Evolutionary conservation across 92 coral and sea anemone genomes (phyloP), one percentile per base, ranked within the genome.

Genomic region (Porites cylindrica): DNA sequence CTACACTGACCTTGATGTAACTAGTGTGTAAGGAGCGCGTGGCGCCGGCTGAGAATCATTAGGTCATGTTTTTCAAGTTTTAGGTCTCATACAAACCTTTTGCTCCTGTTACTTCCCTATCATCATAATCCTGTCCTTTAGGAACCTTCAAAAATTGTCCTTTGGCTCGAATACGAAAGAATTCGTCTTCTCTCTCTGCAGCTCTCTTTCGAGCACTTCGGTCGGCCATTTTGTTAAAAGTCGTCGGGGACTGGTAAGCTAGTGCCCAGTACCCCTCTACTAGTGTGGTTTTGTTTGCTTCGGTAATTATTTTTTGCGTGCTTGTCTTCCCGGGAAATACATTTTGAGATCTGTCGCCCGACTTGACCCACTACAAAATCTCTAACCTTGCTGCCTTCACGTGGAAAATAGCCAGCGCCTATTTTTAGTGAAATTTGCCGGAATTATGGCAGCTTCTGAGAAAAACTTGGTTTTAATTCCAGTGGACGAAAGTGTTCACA

Each of bases 401-500:
- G 3, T 2, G 21, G 32, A 56, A 75, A 53, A 54, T 26, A 53
- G 32, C 4, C 21, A 18, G 2, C 12, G 14, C 24, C 78, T 10
- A 20, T 51, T 52, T 8, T 18, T 26, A 1, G 23, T 1, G 20
- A 66, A 8, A 17, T 66, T 63, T 51, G 14, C 58, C 32, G 21
- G 61, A 66, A n/a, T 29, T n/a, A 8, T 24, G n/a, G 70, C 52
- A 10, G 51, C 67, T 75, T 66, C 85, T 52, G 14, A 10, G 14
- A 9, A 75, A 11, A 2, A 69, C 43, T 80, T 84, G 50, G 90
- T 94, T 51, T 88, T 94, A 53, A 79, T 92, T 66, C 95, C 97
- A 7, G 92, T 94, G 21, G 97, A 94, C 73, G 90, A 82, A 38
- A 94, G 97, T 66, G 76, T 63, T 6, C 92, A 91, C 80, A 90